These are phyloP conservation scores for Hyles euphorbiae DNA, from an alignment of 1,140 invertebrate genomes.

Conservation along the genomic window DNA sequence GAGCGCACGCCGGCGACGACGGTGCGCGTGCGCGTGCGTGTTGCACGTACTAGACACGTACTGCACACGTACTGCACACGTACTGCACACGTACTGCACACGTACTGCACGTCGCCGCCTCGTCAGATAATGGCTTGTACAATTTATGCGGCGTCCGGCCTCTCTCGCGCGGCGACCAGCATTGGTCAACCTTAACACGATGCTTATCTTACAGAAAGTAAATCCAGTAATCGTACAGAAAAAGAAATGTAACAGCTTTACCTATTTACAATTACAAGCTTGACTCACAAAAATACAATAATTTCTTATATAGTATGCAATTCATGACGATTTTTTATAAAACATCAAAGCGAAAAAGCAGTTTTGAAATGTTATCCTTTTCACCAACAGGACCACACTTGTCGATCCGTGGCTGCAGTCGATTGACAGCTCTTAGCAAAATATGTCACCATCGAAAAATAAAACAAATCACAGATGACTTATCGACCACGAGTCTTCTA, in stretches of 20 bases:
- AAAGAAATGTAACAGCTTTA: conserved; percentile 38
- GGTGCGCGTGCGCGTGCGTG: too few relatives aligned
- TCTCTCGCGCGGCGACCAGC: too few relatives aligned
- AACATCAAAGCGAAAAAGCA: conserved; percentile 41
- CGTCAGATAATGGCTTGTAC: background rate
- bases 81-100: too few relatives aligned
- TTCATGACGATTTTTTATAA: conserved; percentile 24
- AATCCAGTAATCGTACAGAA: conserved; percentile 35
- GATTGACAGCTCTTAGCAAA: too few relatives aligned
- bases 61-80: too few relatives aligned
- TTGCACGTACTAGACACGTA: too few relatives aligned
- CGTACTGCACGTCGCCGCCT: background rate
- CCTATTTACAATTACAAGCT: conserved; percentile 62
- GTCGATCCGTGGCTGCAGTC: too few relatives aligned
- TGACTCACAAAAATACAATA: conserved; percentile 47
- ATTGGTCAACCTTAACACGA: conserved; percentile 6
- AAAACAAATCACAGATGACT: too few relatives aligned
- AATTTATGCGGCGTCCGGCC: background rate
- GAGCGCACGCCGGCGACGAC: background rate
- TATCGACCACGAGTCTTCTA: too few relatives aligned
- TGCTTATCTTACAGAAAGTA: conserved; percentile 31
- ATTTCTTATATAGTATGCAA: conserved; percentile 29
- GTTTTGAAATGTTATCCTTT: conserved; percentile 25
- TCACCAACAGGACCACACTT: conserved; percentile 5
- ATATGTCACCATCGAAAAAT: too few relatives aligned